These are phyloP conservation scores for Phylloscopus collybita DNA, from an alignment of 2,797 vertebrate species.

Conservation along the genomic window DNA sequence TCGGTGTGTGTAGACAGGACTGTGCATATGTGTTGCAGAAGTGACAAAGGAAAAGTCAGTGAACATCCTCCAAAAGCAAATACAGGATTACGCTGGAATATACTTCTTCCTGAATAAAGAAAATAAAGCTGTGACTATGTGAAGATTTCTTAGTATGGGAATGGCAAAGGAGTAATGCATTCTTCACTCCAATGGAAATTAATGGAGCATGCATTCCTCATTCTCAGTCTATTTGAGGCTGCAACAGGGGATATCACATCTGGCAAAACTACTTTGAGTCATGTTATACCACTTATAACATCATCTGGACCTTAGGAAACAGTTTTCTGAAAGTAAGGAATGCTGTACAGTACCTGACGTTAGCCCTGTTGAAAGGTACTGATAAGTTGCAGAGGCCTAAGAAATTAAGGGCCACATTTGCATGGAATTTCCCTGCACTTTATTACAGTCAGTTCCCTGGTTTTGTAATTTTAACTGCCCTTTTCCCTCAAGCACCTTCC, in stretches of 20 bases:
- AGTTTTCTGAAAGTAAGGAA: constrained; percentile 49
- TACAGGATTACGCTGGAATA: background rate
- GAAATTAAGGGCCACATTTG: constrained; percentile 40
- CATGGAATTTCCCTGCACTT: constrained; percentile 14
- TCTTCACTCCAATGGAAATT: constrained; percentile 63
- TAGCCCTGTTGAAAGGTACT: constrained; percentile 58
- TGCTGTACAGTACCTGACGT: background rate
- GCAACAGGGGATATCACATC: constrained; percentile 61
- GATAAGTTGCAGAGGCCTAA: constrained; percentile 64
- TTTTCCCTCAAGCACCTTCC: background rate
- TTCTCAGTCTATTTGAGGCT: constrained; percentile 59
- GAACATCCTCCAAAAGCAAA: constrained; percentile 59
- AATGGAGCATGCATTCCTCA: constrained; percentile 48
- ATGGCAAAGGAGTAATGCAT: constrained; percentile 47
- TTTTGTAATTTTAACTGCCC: constrained; percentile 51
- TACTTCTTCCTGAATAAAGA: constrained; percentile 41
- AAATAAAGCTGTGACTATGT: constrained; percentile 32
- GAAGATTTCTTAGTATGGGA: constrained; percentile 41
- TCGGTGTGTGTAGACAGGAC: background rate
- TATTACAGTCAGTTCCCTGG: constrained; percentile 18
- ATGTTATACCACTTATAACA: constrained; percentile 48
- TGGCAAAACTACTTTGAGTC: constrained; percentile 68
- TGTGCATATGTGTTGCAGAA: background rate
- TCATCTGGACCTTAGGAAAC: constrained; percentile 55
- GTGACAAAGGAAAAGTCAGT: constrained; percentile 31